Evolutionary conservation across 2,797 vertebrate species (phyloP).

Genomic region (Acrocephalus scirpaceus): DNA sequence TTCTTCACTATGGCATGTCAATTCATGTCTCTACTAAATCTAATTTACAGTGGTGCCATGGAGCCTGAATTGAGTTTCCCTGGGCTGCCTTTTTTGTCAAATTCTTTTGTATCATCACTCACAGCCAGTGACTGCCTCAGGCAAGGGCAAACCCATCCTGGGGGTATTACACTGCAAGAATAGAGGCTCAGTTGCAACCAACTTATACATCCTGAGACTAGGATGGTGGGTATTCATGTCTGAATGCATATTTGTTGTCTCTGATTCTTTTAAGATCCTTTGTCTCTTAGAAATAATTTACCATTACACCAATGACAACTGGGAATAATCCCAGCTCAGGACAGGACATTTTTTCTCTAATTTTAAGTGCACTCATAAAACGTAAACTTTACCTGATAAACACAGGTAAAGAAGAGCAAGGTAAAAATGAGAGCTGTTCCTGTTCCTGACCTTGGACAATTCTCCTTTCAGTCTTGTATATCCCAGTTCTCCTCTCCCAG

Average conservation of each 20-base stretch:
- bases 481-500: not conserved
- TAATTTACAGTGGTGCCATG: not conserved
- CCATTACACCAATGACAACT: not conserved
- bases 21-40: not conserved
- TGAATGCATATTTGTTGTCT: not conserved
- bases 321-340: not conserved
- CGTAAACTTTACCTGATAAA: not conserved
- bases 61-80: not conserved
- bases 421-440: not conserved
- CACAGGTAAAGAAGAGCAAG: not conserved
- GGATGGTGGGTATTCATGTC: not conserved
- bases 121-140: not conserved
- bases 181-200: fast-evolving
- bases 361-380: not conserved
- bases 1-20: not conserved
- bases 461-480: not conserved
- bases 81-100: not conserved
- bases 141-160: not conserved
- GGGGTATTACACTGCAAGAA: not conserved
- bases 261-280: not conserved
- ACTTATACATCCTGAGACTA: not conserved
- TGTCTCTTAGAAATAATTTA: not conserved
- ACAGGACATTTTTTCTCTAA: not conserved
- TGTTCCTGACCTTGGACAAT: not conserved
- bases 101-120: not conserved